These are phyloP conservation scores for Hylia prasina DNA, from an alignment of 2,113 vertebrate genomes.

Conservation along the genomic window DNA sequence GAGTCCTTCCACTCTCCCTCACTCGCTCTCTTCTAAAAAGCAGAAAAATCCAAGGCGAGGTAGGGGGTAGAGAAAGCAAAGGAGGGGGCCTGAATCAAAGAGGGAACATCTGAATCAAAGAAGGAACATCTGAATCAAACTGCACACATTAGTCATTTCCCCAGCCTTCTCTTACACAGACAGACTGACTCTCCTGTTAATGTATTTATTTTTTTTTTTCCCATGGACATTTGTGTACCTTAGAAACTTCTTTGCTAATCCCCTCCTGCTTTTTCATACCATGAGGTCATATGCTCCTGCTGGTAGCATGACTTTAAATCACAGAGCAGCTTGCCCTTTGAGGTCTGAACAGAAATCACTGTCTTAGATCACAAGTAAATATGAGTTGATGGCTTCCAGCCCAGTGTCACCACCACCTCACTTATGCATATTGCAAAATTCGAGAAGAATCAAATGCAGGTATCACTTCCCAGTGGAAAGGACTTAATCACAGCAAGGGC, in stretches of 20 bases:
- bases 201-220: neutral
- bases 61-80: neutral
- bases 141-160: slow-evolving; percentile 6
- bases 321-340: neutral
- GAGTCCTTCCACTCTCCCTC: slow-evolving; percentile 11
- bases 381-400: neutral
- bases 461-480: neutral
- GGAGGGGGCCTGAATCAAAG: slow-evolving; percentile 26
- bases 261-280: slow-evolving; percentile 23
- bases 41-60: slow-evolving; percentile 19
- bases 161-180: neutral
- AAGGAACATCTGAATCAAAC: slow-evolving; percentile 41
- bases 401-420: neutral
- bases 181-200: neutral
- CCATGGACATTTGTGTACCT: slow-evolving; percentile 1
- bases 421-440: neutral
- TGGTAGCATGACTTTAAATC: neutral
- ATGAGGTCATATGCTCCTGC: slow-evolving; percentile 11
- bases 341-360: neutral
- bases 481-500: neutral
- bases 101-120: slow-evolving; percentile 43
- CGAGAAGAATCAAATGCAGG: rapidly evolving
- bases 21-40: neutral
- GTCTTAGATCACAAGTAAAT: slow-evolving; percentile 22
- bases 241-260: slow-evolving; percentile 31